Evolutionary conservation across 2,113 vertebrate genomes (phyloP), one percentile per base, ranked within the genome.

Genomic region (Trinectes maculatus): DNA sequence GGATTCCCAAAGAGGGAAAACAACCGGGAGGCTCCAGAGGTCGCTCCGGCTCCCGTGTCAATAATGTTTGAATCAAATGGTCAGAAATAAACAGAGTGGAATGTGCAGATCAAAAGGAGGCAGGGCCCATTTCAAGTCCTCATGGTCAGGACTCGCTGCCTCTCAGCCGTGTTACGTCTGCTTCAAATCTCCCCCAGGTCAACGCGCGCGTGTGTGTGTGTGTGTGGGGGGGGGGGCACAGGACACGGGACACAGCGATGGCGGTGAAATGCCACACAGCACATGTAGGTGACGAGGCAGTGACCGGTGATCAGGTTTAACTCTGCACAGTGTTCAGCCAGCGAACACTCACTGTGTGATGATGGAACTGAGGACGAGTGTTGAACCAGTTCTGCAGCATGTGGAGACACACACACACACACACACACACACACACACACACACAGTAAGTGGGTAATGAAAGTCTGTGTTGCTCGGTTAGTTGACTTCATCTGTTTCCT

Each of bases 211-310:
- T 19, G n/a, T 2, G 42, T 16, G 43, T 10, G 47, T 40, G 34
- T 2, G 33, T 49, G 53, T 49, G 40, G 9, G 36, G 9, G 36
- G 9, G 36, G 9, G 36, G 9, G 36, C n/a, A 12, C 16, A 49
- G 22, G n/a, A 48, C 46, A 48, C 19, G 7, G 54, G 5, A 61
- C 25, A 36, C 70, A 65, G 78, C 6, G 43, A 75, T 64, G 66
- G 34, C 62, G 53, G 53, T 15, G 57, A 82, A 86, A 84, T 73
- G 74, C 68, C 84, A 86, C 5, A 56, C 21, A 63, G 71, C 2
- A n/a, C 48, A 1, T 55, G 54, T 3, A 61, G 79, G 58, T 77
- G 82, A 82, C 74, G 76, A 84, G 54, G 53, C 46, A 47, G 62
- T 57, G 57, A 39, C 42, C 66, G 47, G 77, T n/a, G 68, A 68